Conservation (phyloP, 2,888 invertebrate genomes). For the Cantharis flavilabris region DNA sequence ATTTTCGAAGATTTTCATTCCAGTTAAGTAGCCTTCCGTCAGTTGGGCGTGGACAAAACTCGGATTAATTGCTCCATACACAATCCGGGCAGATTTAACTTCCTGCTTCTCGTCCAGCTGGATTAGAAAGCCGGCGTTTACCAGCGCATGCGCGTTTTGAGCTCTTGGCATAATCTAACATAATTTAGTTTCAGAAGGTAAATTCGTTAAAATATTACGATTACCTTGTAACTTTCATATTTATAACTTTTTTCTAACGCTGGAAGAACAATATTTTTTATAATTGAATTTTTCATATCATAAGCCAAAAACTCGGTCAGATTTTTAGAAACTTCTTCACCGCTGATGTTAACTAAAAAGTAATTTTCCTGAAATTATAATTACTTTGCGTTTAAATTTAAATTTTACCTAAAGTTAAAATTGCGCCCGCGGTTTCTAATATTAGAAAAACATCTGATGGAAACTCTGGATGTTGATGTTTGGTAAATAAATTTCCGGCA, state of each 20-base stretch:
- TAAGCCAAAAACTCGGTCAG: constrained; percentile 31
- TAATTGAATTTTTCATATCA: constrained; percentile 45
- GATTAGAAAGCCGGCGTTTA: constrained; percentile 72
- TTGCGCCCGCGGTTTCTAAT: constrained; percentile 64
- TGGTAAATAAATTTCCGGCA: constrained; percentile 73
- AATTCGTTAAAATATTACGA: background rate
- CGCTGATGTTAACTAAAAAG: constrained; percentile 41
- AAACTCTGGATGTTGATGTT: constrained; percentile 69
- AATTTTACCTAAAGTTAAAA: constrained; percentile 50
- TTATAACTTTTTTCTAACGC: constrained; percentile 52
- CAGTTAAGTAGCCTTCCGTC: constrained; percentile 57
- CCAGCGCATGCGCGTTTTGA: constrained; percentile 73
- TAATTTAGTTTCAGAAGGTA: constrained; percentile 45
- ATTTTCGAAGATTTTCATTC: constrained; percentile 52
- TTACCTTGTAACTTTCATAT: constrained; percentile 24
- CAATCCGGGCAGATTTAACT: constrained; percentile 59
- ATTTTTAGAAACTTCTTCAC: constrained; percentile 34
- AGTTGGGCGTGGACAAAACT: constrained; percentile 57
- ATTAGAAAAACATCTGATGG: constrained; percentile 74
- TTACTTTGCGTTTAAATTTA: constrained; percentile 36
- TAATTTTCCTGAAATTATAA: background rate
- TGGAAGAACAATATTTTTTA: constrained; percentile 58
- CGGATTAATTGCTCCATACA: constrained; percentile 68
- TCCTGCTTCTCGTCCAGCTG: constrained; percentile 57
- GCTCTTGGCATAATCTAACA: constrained; percentile 69